Conservation (phyloP, 2,797 vertebrate genomes). For the Gobio occitaniae region DNA sequence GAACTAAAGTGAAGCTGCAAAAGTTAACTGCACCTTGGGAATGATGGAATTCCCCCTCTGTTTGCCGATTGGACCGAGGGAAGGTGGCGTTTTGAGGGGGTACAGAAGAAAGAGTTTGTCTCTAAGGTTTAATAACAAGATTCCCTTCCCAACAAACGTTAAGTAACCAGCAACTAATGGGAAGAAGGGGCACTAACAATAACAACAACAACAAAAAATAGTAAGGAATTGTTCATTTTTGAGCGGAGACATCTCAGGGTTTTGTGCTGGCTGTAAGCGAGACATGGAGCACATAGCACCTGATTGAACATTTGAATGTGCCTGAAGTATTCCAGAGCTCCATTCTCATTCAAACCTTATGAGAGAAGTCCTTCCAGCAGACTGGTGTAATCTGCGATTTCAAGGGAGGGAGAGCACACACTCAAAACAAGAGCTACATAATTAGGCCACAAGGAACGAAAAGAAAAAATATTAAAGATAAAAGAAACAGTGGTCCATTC, state of each 20-base stretch:
- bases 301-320: constrained; percentile 71
- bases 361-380: constrained; percentile 78
- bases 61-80: constrained; percentile 64
- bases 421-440: constrained; percentile 60
- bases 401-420: constrained; percentile 50
- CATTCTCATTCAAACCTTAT: constrained; percentile 51
- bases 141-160: constrained; percentile 74
- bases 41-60: constrained; percentile 76
- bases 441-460: constrained; percentile 64
- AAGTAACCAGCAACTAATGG: constrained; percentile 76
- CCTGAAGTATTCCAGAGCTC: constrained; percentile 61
- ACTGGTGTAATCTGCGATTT: constrained; percentile 75
- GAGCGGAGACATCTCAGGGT: constrained; percentile 72
- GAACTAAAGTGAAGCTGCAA: constrained; percentile 81
- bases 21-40: constrained; percentile 76
- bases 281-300: constrained; percentile 80
- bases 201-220: constrained; percentile 4
- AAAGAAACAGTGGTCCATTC: constrained; percentile 78
- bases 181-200: constrained; percentile 37
- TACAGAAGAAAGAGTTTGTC: constrained; percentile 60
- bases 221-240: constrained; percentile 49
- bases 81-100: constrained; percentile 53
- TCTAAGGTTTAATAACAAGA: constrained; percentile 76
- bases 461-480: constrained; percentile 48
- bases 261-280: constrained; percentile 50